Evolutionary conservation across 2,113 vertebrate genomes (phyloP), one percentile per base, ranked within the genome.

Genomic region (Siniperca chuatsi): DNA sequence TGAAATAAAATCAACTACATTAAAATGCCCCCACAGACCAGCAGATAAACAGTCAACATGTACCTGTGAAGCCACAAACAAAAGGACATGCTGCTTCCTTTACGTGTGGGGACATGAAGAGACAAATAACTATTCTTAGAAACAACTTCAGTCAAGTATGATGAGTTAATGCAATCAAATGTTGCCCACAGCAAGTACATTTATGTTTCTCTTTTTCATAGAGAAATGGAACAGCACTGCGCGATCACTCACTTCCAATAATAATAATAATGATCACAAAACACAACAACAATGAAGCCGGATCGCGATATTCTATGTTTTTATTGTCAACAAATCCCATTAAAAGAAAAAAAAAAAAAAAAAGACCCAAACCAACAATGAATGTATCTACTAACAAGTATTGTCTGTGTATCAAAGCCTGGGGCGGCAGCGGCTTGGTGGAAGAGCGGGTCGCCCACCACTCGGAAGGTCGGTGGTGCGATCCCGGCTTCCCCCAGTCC

Each of bases 201-300:
- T 83, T 1, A 20, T 1, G 35, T 54, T 70, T 48, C 48, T 60
- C 9, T 23, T 23, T 64, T 52, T 40, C 23, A 60, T 40, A 61
- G 55, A 72, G 66, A 72, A 83, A 52, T 35, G 8, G 2, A 69
- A 37, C 35, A 33, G 57, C 33, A 68, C 25, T 52, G n/a, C 70
- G 29, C 1, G 54, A 42, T 21, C n/a, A 35, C 60, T 52, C 25
- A 62, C 18, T 8, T 57, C 29, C 8, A 50, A 52, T 33, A 50
- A 29, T 29, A 29, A 16, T 21, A 29, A 16, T 21, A 4, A 37
- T 4, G 33, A 11, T 64, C 61, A 64, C 8, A 37, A 37, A 42
- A 25, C 6, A 16, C 2, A 60, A 60, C 40, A 64, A 16, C 42
- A 37, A 6, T 5, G 11, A 10, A 21, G 18, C 3, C 9, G 11